Evolutionary conservation across 2,797 vertebrate genomes (phyloP), one percentile per base, ranked within the genome.

Genomic region (Rachycentron canadum): DNA sequence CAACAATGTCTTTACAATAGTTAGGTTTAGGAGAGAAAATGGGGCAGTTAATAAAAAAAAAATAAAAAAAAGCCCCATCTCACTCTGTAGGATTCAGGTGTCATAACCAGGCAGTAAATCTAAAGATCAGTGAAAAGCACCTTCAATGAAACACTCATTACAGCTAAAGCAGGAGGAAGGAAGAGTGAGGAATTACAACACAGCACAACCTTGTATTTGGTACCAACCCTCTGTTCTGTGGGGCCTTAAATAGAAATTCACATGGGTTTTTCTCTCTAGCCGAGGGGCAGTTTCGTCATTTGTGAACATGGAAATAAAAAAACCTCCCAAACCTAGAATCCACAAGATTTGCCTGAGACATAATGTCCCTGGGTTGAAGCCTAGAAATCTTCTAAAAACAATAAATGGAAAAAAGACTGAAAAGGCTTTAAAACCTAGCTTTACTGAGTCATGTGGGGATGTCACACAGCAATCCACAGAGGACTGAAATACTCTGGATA

Each of bases 41-140:
- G 14, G 70, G 65, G n/a, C 5, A 23, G 9, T 71, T 82, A 76
- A 63, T 59, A 43, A 21, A 69, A 38, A 7, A n/a, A n/a, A 16
- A 17, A 5, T 4, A 41, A 49, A 60, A 16, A 64, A 80, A 85
- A 55, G 64, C 88, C 91, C 89, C 90, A 86, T 93, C 93, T 95
- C 94, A 87, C 94, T 96, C 95, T 96, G 95, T 95, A 95, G 95
- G 94, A 89, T 90, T 92, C 89, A 90, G 91, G 93, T 95, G 95
- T 95, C 94, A 45, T 92, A 94, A 95, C 94, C 94, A 95, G 94
- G 94, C 95, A 96, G 94, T 83, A 83, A 84, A 90, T 94, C 94
- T 95, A 95, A 95, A 95, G 95, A 95, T 95, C 94, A 95, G 94
- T 92, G 88, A 91, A 93, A 89, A 89, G 81, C 89, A 86, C 80